Evolutionary conservation across 1,140 invertebrate species (phyloP).

Genomic region (Neotoxoptera formosana): DNA sequence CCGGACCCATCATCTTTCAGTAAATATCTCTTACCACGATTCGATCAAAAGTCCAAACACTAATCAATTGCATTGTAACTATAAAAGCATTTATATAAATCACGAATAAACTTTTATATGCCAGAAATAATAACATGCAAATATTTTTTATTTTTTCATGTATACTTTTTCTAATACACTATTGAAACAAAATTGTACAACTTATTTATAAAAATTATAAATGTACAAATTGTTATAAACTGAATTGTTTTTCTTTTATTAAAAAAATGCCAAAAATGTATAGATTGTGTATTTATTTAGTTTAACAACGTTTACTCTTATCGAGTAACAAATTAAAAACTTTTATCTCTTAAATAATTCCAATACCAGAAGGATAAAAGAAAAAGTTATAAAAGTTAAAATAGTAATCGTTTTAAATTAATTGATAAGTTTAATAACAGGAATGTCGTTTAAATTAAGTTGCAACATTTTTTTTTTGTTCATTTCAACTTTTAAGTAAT

Average conservation of each 20-base stretch:
- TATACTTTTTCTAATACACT: neutral
- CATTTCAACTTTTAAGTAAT: neutral
- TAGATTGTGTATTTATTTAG: neutral
- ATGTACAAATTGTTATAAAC: neutral
- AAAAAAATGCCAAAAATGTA: too few species aligned
- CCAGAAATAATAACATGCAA: neutral
- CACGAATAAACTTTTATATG: neutral
- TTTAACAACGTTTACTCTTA: constrained; percentile 8
- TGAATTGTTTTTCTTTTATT: neutral
- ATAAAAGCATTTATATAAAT: neutral
- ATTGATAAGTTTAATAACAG: neutral
- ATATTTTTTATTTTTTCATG: neutral
- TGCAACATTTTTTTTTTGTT: neutral
- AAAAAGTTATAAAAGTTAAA: constrained; percentile 17
- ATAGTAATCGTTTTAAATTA: constrained; percentile 7
- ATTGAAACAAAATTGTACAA: neutral
- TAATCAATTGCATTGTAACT: neutral
- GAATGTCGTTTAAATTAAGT: neutral
- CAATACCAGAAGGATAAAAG: neutral
- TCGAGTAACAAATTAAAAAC: neutral
- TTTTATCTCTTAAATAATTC: neutral
- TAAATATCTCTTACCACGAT: neutral
- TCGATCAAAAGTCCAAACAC: neutral
- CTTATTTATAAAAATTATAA: neutral
- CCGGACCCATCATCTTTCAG: neutral